These are phyloP conservation scores for Meliscaeva auricollis DNA, from an alignment of 2,888 invertebrate species.

Conservation along the genomic window DNA sequence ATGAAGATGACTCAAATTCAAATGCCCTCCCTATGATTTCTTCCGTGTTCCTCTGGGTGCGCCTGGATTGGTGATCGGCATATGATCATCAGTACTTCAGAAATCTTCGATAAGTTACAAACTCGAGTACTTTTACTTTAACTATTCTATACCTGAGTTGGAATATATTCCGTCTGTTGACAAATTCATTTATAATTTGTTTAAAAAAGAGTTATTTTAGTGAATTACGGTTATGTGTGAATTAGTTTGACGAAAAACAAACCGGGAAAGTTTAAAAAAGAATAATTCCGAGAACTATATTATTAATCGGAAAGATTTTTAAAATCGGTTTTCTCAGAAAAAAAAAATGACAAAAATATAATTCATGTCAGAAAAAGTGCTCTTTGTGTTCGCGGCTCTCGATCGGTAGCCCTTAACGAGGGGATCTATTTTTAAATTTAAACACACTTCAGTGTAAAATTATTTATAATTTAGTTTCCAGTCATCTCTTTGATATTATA, in stretches of 20 bases:
- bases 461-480: constrained; percentile 73
- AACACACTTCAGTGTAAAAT: constrained; percentile 56
- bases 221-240: not conserved
- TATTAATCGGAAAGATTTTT: constrained; percentile 15
- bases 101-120: constrained; percentile 48
- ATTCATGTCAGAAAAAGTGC: constrained; percentile 44
- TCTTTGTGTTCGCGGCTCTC: constrained; percentile 51
- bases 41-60: constrained; percentile 61
- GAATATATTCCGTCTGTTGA: too few relatives aligned
- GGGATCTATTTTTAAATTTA: constrained; percentile 68
- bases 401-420: constrained; percentile 61
- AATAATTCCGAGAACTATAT: not conserved
- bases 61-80: constrained; percentile 49
- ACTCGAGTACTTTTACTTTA: constrained; percentile 2
- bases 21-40: not conserved
- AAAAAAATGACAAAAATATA: constrained; percentile 44
- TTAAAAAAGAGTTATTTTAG: not conserved
- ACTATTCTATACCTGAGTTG: too few relatives aligned
- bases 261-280: too few relatives aligned
- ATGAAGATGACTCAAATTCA: constrained; percentile 42
- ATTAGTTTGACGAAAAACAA: not conserved
- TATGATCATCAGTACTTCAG: constrained; percentile 61
- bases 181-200: too few relatives aligned
- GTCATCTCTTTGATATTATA: constrained; percentile 50
- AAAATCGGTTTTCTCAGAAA: constrained; percentile 12